Evolutionary conservation across 1,140 invertebrate genomes (phyloP).

Genomic region (Eurosta solidaginis): DNA sequence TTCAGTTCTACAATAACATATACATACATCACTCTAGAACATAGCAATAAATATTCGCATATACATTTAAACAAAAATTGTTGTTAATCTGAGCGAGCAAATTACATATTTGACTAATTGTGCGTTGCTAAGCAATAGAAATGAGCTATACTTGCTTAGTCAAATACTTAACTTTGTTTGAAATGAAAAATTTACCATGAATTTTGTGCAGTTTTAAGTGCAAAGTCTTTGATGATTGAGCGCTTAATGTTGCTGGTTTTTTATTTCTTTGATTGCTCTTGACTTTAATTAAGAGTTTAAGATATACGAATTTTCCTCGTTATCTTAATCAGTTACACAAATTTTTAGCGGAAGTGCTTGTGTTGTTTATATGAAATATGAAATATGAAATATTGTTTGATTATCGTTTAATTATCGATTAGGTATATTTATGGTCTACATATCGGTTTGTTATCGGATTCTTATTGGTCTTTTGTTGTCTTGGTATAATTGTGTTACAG

Average conservation of each 20-base stretch:
- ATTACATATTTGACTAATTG: neutral
- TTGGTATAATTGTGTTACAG: no score
- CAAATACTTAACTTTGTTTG: no score
- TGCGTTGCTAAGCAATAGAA: neutral
- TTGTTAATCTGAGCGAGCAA: neutral
- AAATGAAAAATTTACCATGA: conserved; percentile 2
- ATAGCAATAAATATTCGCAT: neutral
- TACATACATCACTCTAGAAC: neutral
- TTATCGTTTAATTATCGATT: no score
- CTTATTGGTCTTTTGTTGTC: no score
- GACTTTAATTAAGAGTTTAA: neutral
- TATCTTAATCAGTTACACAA: no score
- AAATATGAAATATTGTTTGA: no score
- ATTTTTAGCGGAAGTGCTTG: no score
- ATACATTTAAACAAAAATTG: neutral
- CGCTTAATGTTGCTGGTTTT: neutral
- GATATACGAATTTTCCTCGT: no score
- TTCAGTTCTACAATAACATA: no score
- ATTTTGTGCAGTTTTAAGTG: neutral
- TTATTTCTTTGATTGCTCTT: neutral
- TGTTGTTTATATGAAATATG: no score
- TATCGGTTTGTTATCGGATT: no score
- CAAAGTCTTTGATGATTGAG: neutral
- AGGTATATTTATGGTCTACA: no score
- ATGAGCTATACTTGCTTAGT: conserved; percentile 3